A percentile compares a stretch with the other conserved stretches of the same genome.
Evolutionary conservation across 2,797 vertebrate species (phyloP).

Genomic region (Pseudomugil gertrudae): DNA sequence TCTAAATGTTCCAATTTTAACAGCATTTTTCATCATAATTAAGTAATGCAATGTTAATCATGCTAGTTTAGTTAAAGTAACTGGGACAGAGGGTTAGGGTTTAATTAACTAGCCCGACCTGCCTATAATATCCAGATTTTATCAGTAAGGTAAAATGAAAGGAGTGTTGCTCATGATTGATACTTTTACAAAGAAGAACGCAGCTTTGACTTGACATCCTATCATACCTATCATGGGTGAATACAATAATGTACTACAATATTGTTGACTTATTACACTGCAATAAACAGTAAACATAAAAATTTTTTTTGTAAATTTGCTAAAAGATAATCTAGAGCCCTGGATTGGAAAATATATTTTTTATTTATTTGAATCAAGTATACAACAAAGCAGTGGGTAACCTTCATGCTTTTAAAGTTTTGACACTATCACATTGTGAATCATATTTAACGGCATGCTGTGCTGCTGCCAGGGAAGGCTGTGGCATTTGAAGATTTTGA

Average conservation of each 20-base stretch:
- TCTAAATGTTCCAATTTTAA: no score
- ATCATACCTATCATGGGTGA: no score
- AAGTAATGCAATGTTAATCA: not conserved
- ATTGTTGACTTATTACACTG: no score
- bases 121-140: not conserved
- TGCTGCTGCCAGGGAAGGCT: constrained; percentile 14
- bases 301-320: no score
- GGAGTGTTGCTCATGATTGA: no score
- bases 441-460: constrained; percentile 33
- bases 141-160: not conserved
- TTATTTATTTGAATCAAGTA: constrained; percentile 10
- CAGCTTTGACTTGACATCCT: not conserved
- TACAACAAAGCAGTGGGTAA: constrained; percentile 10
- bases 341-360: not conserved
- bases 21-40: no score
- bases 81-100: not conserved
- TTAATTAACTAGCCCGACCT: no score
- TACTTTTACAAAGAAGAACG: not conserved
- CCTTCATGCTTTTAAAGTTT: constrained; percentile 36
- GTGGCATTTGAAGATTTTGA: constrained; percentile 40
- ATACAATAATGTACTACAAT: no score
- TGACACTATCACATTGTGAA: constrained; percentile 38
- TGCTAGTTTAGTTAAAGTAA: not conserved
- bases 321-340: no score
- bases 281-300: no score